Conservation (phyloP, 2,888 invertebrate species). For the Mesorhabditis sp. region DNA sequence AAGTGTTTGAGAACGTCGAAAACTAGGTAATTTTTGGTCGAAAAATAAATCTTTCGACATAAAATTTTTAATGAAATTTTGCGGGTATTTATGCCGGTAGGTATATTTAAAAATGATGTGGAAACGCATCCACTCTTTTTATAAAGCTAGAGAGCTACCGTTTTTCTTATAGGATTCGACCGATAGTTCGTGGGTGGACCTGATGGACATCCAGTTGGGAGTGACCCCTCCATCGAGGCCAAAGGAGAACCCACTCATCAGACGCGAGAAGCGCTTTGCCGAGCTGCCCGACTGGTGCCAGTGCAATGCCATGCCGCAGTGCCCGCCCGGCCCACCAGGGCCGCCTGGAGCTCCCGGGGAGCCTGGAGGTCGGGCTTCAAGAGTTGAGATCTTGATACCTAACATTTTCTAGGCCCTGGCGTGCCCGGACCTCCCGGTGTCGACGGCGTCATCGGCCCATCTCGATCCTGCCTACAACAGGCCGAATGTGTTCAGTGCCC, state of each 20-base stretch:
- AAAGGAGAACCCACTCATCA: constrained; percentile 29
- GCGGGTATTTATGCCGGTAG: no score
- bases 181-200: constrained; percentile 31
- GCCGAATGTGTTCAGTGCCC: constrained; percentile 33
- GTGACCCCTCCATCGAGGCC: constrained; percentile 28
- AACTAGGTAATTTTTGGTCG: no score
- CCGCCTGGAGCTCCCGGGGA: constrained; percentile 37
- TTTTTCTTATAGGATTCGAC: constrained; percentile 24
- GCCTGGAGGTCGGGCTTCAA: constrained; percentile 23
- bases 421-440: constrained; percentile 26
- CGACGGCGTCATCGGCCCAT: constrained; percentile 14
- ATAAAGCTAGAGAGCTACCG: background rate
- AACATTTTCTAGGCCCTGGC: background rate
- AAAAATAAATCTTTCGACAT: no score
- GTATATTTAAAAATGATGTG: no score
- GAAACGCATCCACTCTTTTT: no score
- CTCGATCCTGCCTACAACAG: background rate
- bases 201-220: constrained; percentile 36
- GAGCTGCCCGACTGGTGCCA: constrained; percentile 37
- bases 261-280: constrained; percentile 33
- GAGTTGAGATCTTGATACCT: background rate
- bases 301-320: constrained; percentile 35
- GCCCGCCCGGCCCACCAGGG: constrained; percentile 37
- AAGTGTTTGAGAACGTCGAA: no score
- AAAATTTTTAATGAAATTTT: no score